Evolutionary conservation across 2,797 vertebrate genomes (phyloP), one percentile per base, ranked within the genome.

Genomic region (Hafferia zeledoni): DNA sequence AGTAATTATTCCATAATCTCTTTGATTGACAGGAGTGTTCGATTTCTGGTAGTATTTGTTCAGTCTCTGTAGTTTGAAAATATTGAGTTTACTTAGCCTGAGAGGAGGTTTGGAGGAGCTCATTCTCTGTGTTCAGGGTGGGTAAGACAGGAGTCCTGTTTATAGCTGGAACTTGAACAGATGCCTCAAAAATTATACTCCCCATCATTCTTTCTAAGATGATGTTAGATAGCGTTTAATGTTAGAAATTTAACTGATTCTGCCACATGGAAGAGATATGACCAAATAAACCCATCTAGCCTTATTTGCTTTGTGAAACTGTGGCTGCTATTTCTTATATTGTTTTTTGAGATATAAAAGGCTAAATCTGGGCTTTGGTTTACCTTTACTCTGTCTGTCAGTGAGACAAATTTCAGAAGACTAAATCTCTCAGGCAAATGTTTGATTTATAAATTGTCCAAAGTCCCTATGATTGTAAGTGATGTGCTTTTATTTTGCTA

Each of bases 391-490:
- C 39, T 70, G 8, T 56, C n/a, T 67, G 10, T 64, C 8, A 59
- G n/a, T 49, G 68, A 60, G 60, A 68, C 6, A 80, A 85, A 80
- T 68, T 90, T 31, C 23, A 64, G 43, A 77, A 80, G 14, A 46
- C 2, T 50, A 68, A 80, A 20, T 2, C 3, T 4, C 5, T 7
- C 2, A 7, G 18, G n/a, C 0, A 6, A 83, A 25, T 52, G 44
- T 27, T 80, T 77, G 11, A 30, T 68, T 69, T 89, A 43, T 52
- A 56, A 63, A 47, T 80, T 78, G 56, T 28, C 18, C 20, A 1
- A 71, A 78, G 31, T 80, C 8, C 8, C 8, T 33, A 37, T 30
- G 8, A 39, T 43, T 68, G 11, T 37, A 83, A 77, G 10, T 57
- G 9, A 44, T 44, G 5, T 53, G 28, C 0, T 65, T 83, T 83